Percentiles rank a stretch among this genome's conserved stretches.
Evolutionary conservation across 1,140 invertebrate species (phyloP).

Genomic region (Colletes gigas): DNA sequence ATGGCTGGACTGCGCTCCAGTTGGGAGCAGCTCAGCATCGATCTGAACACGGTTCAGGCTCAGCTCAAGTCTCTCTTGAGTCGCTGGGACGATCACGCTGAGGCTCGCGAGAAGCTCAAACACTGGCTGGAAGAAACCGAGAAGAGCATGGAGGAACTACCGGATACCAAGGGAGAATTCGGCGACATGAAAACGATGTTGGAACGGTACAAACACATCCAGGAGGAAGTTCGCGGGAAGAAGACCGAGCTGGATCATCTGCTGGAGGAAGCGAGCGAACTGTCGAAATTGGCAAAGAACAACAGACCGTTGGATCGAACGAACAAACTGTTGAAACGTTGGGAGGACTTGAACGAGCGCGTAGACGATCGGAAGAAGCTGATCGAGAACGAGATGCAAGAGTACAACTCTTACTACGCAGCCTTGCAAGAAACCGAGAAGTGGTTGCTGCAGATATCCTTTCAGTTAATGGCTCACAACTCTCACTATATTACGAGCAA

Average conservation of each 20-base stretch:
- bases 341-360: constrained; percentile 83
- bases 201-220: constrained; percentile 91
- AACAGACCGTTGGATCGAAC: constrained; percentile 85
- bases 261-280: constrained; percentile 86
- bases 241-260: constrained; percentile 87
- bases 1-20: constrained; percentile 88
- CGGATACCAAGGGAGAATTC: constrained; percentile 89
- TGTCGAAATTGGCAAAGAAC: constrained; percentile 87
- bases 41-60: constrained; percentile 89
- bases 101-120: constrained; percentile 85
- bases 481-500: constrained; percentile 95
- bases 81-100: constrained; percentile 91
- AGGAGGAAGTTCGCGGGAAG: constrained; percentile 88
- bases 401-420: constrained; percentile 93
- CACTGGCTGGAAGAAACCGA: constrained; percentile 88
- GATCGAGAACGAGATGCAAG: constrained; percentile 90
- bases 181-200: constrained; percentile 95
- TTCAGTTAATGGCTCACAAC: constrained; percentile 97
- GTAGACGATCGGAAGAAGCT: constrained; percentile 85
- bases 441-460: constrained; percentile 96
- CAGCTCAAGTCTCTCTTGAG: constrained; percentile 88
- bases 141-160: constrained; percentile 83
- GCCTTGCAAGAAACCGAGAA: constrained; percentile 96
- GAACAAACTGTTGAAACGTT: constrained; percentile 84
- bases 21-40: constrained; percentile 92